Percentiles rank a stretch among this genome's conserved stretches.
These are phyloP conservation scores for Gisinianus flammeolus DNA, from an alignment of 2,888 invertebrate species.

Conservation along the genomic window DNA sequence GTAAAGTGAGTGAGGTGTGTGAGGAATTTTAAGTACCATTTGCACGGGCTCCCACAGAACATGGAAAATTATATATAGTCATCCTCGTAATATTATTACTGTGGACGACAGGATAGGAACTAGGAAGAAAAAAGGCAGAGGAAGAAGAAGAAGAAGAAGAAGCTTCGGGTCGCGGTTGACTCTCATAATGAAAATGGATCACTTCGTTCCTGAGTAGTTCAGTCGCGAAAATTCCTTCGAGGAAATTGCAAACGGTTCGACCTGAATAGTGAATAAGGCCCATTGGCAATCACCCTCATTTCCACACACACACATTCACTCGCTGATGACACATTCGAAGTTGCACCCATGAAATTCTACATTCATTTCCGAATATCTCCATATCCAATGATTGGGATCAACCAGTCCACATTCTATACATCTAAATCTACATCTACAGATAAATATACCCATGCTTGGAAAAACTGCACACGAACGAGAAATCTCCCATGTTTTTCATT, in stretches of 20 bases:
- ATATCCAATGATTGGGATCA: too few species aligned
- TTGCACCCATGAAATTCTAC: too few species aligned
- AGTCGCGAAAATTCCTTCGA: constrained; percentile 35
- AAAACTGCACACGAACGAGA: too few species aligned
- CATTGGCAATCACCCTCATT: constrained; percentile 21
- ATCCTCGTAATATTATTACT: constrained; percentile 31
- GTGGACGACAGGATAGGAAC: constrained; percentile 23
- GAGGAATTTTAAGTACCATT: constrained; percentile 41
- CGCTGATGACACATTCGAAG: constrained; percentile 16
- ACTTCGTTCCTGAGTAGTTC: constrained; percentile 6
- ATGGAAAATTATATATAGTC: constrained; percentile 20
- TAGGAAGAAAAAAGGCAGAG: too few species aligned
- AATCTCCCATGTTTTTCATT: too few species aligned
- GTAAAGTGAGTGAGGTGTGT: constrained; percentile 36
- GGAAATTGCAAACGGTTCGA: constrained; percentile 35
- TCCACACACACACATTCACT: constrained; percentile 10
- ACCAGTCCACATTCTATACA: too few species aligned
- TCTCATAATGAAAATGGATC: constrained; percentile 43
- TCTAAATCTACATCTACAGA: too few species aligned
- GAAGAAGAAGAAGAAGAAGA: constrained; percentile 9
- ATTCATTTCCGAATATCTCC: too few species aligned
- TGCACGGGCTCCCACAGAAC: constrained; percentile 30
- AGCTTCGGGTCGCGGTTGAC: constrained; percentile 28
- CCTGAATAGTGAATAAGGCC: constrained; percentile 33
- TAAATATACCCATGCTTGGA: too few species aligned